These are phyloP conservation scores for Rhinopomastus cyanomelas DNA, from an alignment of 2,113 vertebrate genomes.

Conservation along the genomic window DNA sequence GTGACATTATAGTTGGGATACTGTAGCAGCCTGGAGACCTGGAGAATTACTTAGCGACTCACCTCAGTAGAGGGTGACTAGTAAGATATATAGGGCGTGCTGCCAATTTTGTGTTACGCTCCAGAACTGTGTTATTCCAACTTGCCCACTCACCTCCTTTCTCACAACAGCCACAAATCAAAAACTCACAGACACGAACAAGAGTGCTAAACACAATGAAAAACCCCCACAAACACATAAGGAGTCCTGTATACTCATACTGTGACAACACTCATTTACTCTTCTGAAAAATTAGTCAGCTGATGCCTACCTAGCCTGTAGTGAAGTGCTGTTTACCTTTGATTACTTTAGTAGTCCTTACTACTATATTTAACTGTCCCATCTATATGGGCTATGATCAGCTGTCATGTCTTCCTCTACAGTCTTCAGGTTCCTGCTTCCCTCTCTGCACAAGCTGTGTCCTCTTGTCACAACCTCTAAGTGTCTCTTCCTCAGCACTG, in stretches of 20 bases:
- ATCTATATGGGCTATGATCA: not conserved
- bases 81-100: not conserved
- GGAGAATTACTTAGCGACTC: not conserved
- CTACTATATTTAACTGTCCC: not conserved
- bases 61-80: not conserved
- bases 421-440: not conserved
- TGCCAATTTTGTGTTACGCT: not conserved
- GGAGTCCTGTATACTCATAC: not conserved
- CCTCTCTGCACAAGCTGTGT: not conserved
- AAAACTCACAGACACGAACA: not conserved
- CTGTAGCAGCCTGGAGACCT: not conserved
- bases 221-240: not conserved
- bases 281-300: not conserved
- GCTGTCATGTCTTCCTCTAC: not conserved
- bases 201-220: not conserved
- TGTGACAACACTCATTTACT: not conserved
- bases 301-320: not conserved
- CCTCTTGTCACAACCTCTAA: conserved; percentile 28
- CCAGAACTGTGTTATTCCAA: not conserved
- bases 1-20: not conserved
- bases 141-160: not conserved
- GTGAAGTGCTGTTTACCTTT: not conserved
- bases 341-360: not conserved
- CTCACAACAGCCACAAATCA: not conserved
- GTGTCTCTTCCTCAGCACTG: not conserved